phyloP scores from a whole-genome alignment of 2,113 vertebrate genomes.

The Python bivittatus region DNA sequence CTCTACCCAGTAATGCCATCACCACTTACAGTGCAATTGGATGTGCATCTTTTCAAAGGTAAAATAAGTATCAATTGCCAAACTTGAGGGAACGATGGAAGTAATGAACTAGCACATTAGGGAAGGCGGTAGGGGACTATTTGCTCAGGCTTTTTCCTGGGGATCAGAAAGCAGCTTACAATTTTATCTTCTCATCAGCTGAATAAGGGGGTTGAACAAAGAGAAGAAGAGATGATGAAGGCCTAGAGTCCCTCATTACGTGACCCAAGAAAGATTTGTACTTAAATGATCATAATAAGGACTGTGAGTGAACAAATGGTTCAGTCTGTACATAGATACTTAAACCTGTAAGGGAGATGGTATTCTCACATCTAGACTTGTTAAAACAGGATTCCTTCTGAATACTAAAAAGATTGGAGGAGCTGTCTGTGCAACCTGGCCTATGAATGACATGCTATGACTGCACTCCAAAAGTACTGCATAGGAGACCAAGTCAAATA shows the following conservation, averaged over 20 bases:
- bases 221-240: neutral
- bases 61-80: neutral
- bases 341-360: neutral
- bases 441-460: neutral
- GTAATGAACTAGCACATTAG: neutral
- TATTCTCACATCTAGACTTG: neutral
- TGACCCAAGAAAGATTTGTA: neutral
- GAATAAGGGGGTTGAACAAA: neutral
- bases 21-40: too few species aligned
- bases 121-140: neutral
- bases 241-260: neutral
- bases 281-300: neutral
- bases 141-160: neutral
- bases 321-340: too few species aligned
- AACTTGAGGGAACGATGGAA: neutral
- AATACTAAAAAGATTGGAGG: neutral
- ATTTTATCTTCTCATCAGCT: neutral
- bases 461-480: too few species aligned
- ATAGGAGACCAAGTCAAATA: too few species aligned
- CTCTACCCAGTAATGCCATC: neutral
- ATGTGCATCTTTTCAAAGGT: too few species aligned
- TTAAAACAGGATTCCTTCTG: neutral
- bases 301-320: neutral
- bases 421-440: neutral
- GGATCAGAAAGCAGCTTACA: neutral